A percentile compares a stretch with the other conserved stretches of the same genome.
phyloP scores from a whole-genome alignment of 2,113 vertebrate genomes.

The Platanista minor region DNA sequence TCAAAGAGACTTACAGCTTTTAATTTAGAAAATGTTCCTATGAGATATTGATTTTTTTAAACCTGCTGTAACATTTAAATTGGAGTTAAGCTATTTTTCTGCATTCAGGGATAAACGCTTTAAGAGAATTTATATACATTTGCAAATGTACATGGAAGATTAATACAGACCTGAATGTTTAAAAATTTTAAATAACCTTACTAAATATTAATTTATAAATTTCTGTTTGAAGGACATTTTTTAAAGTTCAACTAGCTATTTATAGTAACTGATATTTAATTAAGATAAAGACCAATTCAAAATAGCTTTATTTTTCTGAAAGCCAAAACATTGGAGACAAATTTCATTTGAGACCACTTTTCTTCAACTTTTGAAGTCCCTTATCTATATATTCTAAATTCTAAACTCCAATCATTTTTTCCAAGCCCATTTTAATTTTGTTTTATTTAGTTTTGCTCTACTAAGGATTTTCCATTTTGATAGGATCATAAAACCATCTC shows the following conservation, averaged over 20 bases:
- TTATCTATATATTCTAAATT: not conserved
- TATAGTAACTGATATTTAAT: not conserved
- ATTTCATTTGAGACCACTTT: not conserved
- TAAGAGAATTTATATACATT: not conserved
- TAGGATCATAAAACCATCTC: not conserved
- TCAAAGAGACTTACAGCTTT: slow-evolving; percentile 12
- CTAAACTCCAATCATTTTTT: not conserved
- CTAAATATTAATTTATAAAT: not conserved
- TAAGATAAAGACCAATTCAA: not conserved
- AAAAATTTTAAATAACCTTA: not conserved
- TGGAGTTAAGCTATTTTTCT: not conserved
- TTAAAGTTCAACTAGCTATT: not conserved
- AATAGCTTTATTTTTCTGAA: not conserved
- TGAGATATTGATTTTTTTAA: not conserved
- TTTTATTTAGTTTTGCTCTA: not conserved
- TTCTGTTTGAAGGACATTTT: not conserved
- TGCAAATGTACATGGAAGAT: not conserved
- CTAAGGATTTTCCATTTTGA: not conserved
- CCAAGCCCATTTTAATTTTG: not conserved
- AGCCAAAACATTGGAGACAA: not conserved
- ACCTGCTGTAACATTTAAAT: not conserved
- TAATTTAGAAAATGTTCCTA: slow-evolving; percentile 11
- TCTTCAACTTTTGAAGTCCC: not conserved
- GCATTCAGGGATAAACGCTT: not conserved
- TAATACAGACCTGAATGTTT: not conserved